phyloP scores from a whole-genome alignment of 1,140 invertebrate species.

The Stegodyphus mimosarum region DNA sequence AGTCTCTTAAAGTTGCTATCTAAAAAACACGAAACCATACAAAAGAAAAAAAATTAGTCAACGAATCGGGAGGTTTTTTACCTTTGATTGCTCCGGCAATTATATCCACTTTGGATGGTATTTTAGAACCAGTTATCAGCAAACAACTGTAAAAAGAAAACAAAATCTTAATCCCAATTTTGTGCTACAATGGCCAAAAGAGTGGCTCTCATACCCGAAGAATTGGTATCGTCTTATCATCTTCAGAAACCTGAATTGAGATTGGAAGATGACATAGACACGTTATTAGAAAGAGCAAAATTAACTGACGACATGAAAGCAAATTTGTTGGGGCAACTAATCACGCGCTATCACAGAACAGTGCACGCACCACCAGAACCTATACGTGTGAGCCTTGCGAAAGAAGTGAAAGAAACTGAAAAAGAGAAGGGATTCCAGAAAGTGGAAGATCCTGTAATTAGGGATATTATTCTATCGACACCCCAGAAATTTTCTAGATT shows the following conservation, averaged over 20 bases:
- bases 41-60: neutral
- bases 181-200: conserved; percentile 5
- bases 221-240: neutral
- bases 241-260: neutral
- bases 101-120: neutral
- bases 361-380: neutral
- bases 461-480: conserved; percentile 6
- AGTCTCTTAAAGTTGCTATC: neutral
- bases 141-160: conserved; percentile 15
- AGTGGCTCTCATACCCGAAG: neutral
- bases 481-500: conserved; percentile 8
- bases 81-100: neutral
- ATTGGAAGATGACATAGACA: neutral
- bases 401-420: neutral
- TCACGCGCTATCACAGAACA: conserved; percentile 10
- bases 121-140: conserved; percentile 3
- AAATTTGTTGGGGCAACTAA: conserved; percentile 24
- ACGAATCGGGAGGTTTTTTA: conserved; percentile 17
- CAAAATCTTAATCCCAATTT: no score
- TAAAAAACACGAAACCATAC: neutral
- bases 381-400: neutral
- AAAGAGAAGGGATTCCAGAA: neutral
- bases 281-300: neutral
- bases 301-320: conserved; percentile 21
- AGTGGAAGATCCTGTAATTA: neutral